Evolutionary conservation across 2,113 vertebrate genomes (phyloP).

Genomic region (Thermophis baileyi): DNA sequence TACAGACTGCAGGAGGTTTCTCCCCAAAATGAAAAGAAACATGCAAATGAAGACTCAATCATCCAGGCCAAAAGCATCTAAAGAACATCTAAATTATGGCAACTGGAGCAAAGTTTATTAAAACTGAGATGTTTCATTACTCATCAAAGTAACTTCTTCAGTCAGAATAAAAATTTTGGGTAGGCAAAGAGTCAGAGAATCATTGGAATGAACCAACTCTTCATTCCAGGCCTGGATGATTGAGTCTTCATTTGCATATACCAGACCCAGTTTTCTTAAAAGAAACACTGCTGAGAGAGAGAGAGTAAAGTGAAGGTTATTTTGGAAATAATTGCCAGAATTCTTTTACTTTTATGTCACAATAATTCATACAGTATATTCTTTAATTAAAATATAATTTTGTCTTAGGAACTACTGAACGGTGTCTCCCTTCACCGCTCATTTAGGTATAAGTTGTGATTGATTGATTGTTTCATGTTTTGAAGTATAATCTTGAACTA

Average conservation of each 20-base stretch:
- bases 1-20: too few species aligned
- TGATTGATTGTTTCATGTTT: neutral
- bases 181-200: too few species aligned
- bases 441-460: neutral
- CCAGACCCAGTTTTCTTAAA: neutral
- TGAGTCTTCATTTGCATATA: too few species aligned
- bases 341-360: conserved; percentile 26
- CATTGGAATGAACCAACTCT: too few species aligned
- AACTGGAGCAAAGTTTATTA: too few species aligned
- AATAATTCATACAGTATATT: conserved; percentile 4
- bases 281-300: conserved; percentile 7
- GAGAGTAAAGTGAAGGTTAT: conserved; percentile 1
- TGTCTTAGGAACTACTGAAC: neutral
- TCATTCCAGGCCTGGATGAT: too few species aligned
- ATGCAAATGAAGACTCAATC: too few species aligned
- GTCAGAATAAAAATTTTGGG: too few species aligned
- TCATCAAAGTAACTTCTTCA: neutral
- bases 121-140: neutral
- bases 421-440: neutral
- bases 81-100: too few species aligned
- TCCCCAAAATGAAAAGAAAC: too few species aligned
- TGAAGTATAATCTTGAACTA: neutral
- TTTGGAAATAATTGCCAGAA: conserved; percentile 35
- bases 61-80: too few species aligned
- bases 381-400: conserved; percentile 3